These are phyloP conservation scores for Lasioglossum albipes DNA, from an alignment of 1,140 invertebrate genomes.

Conservation along the genomic window DNA sequence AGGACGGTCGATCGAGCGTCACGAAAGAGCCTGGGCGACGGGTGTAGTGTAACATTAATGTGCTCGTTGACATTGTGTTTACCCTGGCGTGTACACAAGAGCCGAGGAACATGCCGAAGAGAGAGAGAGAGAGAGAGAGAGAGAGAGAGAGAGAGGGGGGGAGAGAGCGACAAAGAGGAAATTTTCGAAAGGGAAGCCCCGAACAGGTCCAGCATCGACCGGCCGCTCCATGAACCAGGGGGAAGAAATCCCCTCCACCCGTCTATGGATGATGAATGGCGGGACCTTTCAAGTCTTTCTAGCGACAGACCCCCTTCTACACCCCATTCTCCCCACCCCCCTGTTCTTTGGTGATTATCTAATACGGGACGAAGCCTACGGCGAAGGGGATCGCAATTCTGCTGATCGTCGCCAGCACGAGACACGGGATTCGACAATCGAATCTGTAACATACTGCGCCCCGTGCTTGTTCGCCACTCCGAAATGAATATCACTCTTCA, in stretches of 20 bases:
- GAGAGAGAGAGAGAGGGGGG: not conserved
- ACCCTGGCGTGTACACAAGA: conserved; percentile 47
- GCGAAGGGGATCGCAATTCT: conserved; percentile 24
- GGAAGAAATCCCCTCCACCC: conserved; percentile 37
- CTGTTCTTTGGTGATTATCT: conserved; percentile 60
- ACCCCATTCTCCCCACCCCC: not conserved
- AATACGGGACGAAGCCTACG: conserved; percentile 43
- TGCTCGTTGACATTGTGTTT: conserved; percentile 66
- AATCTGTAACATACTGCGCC: too few relatives aligned
- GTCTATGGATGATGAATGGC: conserved; percentile 61
- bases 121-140: too few relatives aligned
- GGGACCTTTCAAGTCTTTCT: conserved; percentile 60
- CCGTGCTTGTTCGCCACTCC: too few relatives aligned
- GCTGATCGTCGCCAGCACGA: conserved; percentile 21
- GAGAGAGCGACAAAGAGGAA: conserved; percentile 26
- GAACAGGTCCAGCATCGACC: conserved; percentile 50
- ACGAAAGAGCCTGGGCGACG: conserved; percentile 39
- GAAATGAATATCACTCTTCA: too few relatives aligned
- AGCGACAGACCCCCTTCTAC: not conserved
- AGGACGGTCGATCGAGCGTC: conserved; percentile 51
- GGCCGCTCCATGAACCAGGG: conserved; percentile 19
- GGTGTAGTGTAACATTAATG: conserved; percentile 58
- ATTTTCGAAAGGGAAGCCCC: conserved; percentile 46
- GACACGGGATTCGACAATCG: not conserved
- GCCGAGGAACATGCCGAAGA: conserved; percentile 1